Base-by-base conservation (phyloP, 2,113 vertebrate genomes). In the Mastomys coucha region DNA sequence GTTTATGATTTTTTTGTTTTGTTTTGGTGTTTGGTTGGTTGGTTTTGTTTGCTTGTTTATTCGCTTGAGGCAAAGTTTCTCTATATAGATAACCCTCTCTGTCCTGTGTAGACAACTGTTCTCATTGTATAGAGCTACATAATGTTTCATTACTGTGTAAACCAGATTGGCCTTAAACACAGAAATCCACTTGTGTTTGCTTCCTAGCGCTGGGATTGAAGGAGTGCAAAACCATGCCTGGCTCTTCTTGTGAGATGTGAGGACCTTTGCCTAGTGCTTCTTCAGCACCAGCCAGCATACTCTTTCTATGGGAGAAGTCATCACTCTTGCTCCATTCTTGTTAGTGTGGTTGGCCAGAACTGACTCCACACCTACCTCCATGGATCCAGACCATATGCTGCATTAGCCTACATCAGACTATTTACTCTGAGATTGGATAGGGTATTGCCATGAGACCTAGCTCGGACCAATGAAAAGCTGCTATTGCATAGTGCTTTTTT, bases 401-500 rank as follows among this genome's bases (percentile, higher is more conserved):
- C 28, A 42, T 72, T 26, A 84, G 36, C 28, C 33, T 4, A 16
- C 28, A 36, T 89, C 81, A 77, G 70, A 72, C 53, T 77, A 63
- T 63, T 5, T 33, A 10, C 26, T 73, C 12, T 0, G 1, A 80
- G 81, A 76, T 4, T 94, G 77, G 31, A 20, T 76, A 19, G 78
- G 26, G 4, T 13, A 0, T 1, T 49, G 9, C 45, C 60, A 84
- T 2, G 2, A 76, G 45, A 76, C 33, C 11, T 42, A 5, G 0
- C 75, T 39, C 33, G 77, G n/a, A 49, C 88, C 84, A 89, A 36
- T 45, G 31, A 91, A 28, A 93, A 33, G 53, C 16, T 67, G 81
- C 58, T 84, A 28, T 17, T 42, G 24, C 7, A 91, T 36, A 31
- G 63, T 51, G 7, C 16, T 7, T 11, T 42, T 8, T 1, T 6